These are phyloP conservation scores for Xylocampa areola DNA, from an alignment of 2,888 invertebrate genomes.

Conservation along the genomic window DNA sequence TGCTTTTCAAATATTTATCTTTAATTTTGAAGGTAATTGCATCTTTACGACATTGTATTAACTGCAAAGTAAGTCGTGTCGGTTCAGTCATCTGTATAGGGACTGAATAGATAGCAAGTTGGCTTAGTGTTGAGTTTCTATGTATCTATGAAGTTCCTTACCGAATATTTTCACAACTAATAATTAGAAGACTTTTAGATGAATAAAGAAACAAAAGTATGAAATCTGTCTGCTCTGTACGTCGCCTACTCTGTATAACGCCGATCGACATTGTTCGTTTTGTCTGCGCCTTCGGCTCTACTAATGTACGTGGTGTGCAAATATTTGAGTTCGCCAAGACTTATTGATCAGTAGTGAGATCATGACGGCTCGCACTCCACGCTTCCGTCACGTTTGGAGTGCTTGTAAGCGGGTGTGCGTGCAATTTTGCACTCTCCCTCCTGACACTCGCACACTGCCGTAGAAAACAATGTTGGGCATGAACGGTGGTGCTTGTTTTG, in stretches of 20 bases:
- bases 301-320: conserved; percentile 86
- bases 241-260: conserved; percentile 48
- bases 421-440: conserved; percentile 58
- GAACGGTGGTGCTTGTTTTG: conserved; percentile 18
- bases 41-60: no score
- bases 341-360: conserved; percentile 85
- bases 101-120: no score
- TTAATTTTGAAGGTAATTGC: no score
- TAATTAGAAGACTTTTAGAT: no score
- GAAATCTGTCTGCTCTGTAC: conserved; percentile 20
- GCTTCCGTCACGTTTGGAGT: conserved; percentile 86
- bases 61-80: no score
- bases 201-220: neutral
- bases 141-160: no score
- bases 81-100: no score
- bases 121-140: no score
- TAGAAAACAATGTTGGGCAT: conserved; percentile 46
- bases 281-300: conserved; percentile 66
- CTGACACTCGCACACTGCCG: conserved; percentile 26
- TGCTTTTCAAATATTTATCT: no score
- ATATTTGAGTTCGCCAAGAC: conserved; percentile 84
- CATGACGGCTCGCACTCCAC: conserved; percentile 76
- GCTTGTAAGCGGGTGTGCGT: conserved; percentile 78
- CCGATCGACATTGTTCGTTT: conserved; percentile 65
- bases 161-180: no score